Evolutionary conservation across 2,888 invertebrate species (phyloP), one percentile per base, ranked within the genome.

Genomic region (Apotomis turbidana): DNA sequence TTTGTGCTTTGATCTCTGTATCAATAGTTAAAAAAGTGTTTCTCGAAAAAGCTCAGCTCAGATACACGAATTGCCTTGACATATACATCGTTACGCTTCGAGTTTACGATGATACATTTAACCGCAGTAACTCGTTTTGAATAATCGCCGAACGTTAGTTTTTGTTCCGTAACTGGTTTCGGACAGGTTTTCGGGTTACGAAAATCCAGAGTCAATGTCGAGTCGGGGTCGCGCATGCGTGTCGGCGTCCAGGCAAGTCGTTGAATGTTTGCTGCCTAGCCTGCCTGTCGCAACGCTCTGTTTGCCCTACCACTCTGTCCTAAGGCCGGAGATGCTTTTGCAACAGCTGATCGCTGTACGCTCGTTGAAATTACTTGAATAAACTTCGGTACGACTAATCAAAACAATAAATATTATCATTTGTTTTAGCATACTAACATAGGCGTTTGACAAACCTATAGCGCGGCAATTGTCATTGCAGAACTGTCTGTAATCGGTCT

Each of bases 251-350:
- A 41, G 36, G 61, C 68, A 44, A 36, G 67, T 41, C 41, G 10
- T 67, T 71, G 80, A 85, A 84, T 84, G 78, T 83, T 85, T 81
- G 79, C 77, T 76, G 72, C 70, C 71, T 78, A 76, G 68, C 64
- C 76, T 78, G 77, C 77, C 72, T 87, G 84, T 80, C 79, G 83
- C 82, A 87, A 87, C 54, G 58, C 79, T 76, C 76, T 81, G 81
- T 81, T 83, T 81, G 78, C 78, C 73, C 67, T 76, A 75, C 79
- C 75, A 79, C 76, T 76, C 76, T 59, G 77, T 74, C 76, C 80
- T 83, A 80, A 84, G 85, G 84, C 81, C 83, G 78, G 78, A 78
- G 79, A 76, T 78, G 75, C 67, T 81, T 76, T 82, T 80, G 80
- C 81, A 80, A 79, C 76, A 79, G 75, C 75, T 77, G 76, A 78